Evolutionary conservation across 2,797 vertebrate species (phyloP).

Genomic region (Microctenopoma steveboyesi): DNA sequence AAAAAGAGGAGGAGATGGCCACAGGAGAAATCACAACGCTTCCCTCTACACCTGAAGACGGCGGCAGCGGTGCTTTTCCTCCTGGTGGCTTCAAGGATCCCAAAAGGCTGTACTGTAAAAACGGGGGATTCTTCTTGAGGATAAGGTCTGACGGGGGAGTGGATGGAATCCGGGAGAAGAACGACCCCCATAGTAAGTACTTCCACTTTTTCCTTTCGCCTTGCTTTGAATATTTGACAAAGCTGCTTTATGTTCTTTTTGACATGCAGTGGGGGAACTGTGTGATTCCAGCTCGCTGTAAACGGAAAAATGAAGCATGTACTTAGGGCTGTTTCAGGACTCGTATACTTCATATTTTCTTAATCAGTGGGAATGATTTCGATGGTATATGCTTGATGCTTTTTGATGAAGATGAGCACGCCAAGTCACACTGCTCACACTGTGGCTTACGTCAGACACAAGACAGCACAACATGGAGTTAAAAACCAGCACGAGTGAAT

Average conservation of each 20-base stretch:
- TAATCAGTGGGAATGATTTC: conserved; percentile 35
- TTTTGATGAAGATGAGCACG: conserved; percentile 49
- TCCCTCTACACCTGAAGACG: conserved; percentile 87
- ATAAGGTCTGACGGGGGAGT: conserved; percentile 92
- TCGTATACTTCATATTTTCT: conserved; percentile 23
- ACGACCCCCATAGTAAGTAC: conserved; percentile 94
- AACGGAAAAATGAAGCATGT: background rate
- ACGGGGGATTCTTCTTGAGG: conserved; percentile 95
- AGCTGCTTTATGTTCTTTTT: conserved; percentile 63
- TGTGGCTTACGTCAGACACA: conserved; percentile 51
- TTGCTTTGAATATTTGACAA: conserved; percentile 53
- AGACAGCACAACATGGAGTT: conserved; percentile 32
- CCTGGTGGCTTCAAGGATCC: conserved; percentile 93
- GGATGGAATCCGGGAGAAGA: conserved; percentile 95
- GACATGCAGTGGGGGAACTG: conserved; percentile 45
- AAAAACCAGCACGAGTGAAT: conserved; percentile 11
- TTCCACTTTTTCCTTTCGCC: conserved; percentile 28
- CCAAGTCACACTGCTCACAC: conserved; percentile 55
- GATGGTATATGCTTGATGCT: conserved; percentile 40
- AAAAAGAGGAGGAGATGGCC: conserved; percentile 82
- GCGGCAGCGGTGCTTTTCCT: conserved; percentile 85
- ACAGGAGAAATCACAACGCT: conserved; percentile 92
- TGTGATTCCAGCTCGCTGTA: conserved; percentile 63
- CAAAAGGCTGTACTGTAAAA: conserved; percentile 96
- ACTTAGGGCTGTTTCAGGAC: conserved; percentile 43